Evolutionary conservation across 2,113 vertebrate genomes (phyloP).

Genomic region (Phylloscopus trochilus): DNA sequence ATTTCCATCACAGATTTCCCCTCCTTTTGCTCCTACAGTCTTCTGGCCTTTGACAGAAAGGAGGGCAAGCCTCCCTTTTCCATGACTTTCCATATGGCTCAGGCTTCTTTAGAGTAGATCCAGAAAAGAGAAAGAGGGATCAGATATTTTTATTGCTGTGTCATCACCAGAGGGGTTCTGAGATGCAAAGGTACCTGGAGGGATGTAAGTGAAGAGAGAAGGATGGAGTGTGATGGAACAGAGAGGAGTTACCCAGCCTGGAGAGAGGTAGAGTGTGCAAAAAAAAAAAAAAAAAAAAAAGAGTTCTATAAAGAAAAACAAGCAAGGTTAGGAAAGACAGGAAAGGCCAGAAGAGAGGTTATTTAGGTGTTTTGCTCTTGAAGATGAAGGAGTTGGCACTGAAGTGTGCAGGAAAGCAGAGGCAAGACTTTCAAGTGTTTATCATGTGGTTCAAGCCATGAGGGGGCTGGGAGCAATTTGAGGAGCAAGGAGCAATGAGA

Average conservation of each 20-base stretch:
- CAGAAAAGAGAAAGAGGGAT: neutral
- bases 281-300: neutral
- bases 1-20: neutral
- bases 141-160: neutral
- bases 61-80: neutral
- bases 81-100: neutral
- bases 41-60: neutral
- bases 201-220: neutral
- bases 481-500: neutral
- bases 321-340: neutral
- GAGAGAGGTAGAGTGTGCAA: neutral
- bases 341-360: neutral
- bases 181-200: neutral
- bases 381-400: neutral
- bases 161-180: neutral
- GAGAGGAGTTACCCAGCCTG: neutral
- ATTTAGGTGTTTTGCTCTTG: neutral
- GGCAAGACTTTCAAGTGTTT: neutral
- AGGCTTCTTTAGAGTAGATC: neutral
- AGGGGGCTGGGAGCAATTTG: neutral
- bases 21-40: neutral
- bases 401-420: neutral
- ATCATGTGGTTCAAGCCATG: neutral
- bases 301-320: neutral
- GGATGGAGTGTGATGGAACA: neutral